Evolutionary conservation across 2,888 invertebrate genomes (phyloP).

Genomic region (Meghimatium bilineatum): DNA sequence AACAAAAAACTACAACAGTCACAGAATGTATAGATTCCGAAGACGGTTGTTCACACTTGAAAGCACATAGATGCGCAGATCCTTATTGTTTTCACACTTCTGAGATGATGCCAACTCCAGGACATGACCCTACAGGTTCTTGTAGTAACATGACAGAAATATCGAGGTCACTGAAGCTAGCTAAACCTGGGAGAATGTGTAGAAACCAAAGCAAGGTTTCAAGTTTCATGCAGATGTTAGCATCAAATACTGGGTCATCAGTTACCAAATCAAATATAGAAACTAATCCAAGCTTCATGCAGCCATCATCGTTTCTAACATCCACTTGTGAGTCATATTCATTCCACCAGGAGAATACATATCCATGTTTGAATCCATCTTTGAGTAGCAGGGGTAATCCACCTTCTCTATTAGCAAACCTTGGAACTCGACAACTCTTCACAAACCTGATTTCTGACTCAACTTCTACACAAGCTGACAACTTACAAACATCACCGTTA

Average conservation of each 20-base stretch:
- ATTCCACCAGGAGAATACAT: neutral
- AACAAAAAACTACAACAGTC: neutral
- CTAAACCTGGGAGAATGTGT: neutral
- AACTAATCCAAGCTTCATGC: neutral
- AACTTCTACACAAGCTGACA: neutral
- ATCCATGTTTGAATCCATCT: neutral
- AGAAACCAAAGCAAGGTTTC: neutral
- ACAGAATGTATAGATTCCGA: neutral
- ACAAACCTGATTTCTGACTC: neutral
- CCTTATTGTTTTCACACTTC: neutral
- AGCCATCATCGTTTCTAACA: neutral
- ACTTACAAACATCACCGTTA: neutral
- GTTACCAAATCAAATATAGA: neutral
- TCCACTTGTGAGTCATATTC: neutral
- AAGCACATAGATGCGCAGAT: neutral
- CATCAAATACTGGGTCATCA: neutral
- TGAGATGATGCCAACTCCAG: neutral
- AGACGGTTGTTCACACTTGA: too few species aligned
- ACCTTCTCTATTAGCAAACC: too few species aligned
- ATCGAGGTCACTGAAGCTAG: neutral
- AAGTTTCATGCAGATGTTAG: neutral
- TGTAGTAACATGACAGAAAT: too few species aligned
- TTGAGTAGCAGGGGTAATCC: neutral
- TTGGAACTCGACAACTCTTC: neutral
- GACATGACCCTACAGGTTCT: too few species aligned